Evolutionary conservation across 1,140 invertebrate species (phyloP), one percentile per base, ranked within the genome.

Genomic region (Onthophagus taurus): DNA sequence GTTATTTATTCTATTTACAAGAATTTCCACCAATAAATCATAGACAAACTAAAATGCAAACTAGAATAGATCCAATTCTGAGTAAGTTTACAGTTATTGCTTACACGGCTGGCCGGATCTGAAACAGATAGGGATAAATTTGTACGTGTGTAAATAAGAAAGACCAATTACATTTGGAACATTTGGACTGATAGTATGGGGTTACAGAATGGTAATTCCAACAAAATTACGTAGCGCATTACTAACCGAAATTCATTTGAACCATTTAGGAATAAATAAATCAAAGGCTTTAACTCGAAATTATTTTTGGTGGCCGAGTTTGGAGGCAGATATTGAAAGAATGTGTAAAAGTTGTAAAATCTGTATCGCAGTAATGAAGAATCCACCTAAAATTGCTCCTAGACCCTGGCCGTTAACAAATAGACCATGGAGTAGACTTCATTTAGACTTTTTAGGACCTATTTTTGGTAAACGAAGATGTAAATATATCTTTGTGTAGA

Each of bases 151-250:
- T 24, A 12, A 16, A 12, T n/a, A 38, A 38, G 16, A 14, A 38
- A 38, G 35, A 49, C 19, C 51, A 45, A 20, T 38, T 57, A 30
- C 26, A 45, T 17, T 14, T 48, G 6, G 50, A 57, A 26, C 31
- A 59, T 2, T n/a, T n/a, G 48, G 50, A 4, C 55, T 48, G 41
- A 20, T 61, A 24, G 30, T 58, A n/a, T 55, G 52, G 50, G 54
- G 54, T 2, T 54, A 60, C 39, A 26, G 53, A 21, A 41, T 61
- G n/a, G 42, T 61, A 8, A 43, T 63, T 21, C 56, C 60, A 0
- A 14, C 7, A 17, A 42, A n/a, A 16, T 47, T 58, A 18, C 43
- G 49, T 16, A 17, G 47, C 1, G 11, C 12, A 1, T n/a, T 61
- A n/a, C 24, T 62, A 30, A 42, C 50, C 20, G 52, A 60, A 36